Conservation (phyloP, 2,888 invertebrate genomes). For the Choristoneura rosaceana region DNA sequence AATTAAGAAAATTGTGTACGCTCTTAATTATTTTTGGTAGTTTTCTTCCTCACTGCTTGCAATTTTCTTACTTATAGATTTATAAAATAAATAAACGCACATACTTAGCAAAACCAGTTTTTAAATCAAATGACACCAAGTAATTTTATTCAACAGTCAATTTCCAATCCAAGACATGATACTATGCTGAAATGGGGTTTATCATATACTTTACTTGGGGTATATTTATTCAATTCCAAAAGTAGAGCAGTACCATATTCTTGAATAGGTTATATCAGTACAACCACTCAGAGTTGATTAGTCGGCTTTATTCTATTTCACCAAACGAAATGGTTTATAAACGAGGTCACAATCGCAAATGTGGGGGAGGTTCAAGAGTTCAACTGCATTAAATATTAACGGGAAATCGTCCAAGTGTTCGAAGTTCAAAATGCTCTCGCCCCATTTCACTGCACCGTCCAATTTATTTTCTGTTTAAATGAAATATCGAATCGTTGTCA, state of each 20-base stretch:
- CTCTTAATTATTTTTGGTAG: neutral
- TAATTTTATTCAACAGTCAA: neutral
- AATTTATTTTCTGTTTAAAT: slow-evolving; percentile 36
- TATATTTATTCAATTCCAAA: neutral
- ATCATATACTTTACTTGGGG: neutral
- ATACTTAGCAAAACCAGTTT: neutral
- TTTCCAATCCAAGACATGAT: no score
- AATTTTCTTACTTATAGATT: neutral
- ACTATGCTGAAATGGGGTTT: neutral
- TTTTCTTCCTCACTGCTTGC: neutral
- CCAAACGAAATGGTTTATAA: slow-evolving; percentile 46
- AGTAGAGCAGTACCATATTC: neutral
- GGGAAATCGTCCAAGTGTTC: slow-evolving; percentile 53
- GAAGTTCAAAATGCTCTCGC: slow-evolving; percentile 45
- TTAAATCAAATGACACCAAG: neutral
- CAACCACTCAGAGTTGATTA: slow-evolving; percentile 11
- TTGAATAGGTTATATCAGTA: slow-evolving; percentile 1
- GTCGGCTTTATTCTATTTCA: slow-evolving; percentile 13
- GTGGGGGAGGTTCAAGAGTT: slow-evolving; percentile 60
- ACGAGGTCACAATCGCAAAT: slow-evolving; percentile 53
- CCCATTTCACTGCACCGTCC: slow-evolving; percentile 46
- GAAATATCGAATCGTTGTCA: slow-evolving; percentile 36
- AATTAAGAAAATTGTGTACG: slow-evolving; percentile 14
- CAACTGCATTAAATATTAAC: slow-evolving; percentile 67
- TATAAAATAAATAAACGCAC: neutral